Conservation (phyloP, 2,888 invertebrate species). For the Macaria liturata region DNA sequence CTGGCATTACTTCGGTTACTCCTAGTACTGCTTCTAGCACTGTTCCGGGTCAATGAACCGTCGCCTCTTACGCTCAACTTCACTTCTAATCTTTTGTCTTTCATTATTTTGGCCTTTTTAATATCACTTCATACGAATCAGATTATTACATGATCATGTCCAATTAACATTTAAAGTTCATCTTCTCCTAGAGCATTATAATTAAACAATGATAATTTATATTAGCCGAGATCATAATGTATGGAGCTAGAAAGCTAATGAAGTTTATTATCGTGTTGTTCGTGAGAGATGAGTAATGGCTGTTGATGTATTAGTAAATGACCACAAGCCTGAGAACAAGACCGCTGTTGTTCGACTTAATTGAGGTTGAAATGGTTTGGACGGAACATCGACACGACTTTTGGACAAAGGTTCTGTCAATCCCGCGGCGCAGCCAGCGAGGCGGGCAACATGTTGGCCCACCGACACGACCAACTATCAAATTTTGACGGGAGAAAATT, state of each 20-base stretch:
- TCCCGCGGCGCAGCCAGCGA: constrained; percentile 38
- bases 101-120: constrained; percentile 53
- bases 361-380: constrained; percentile 68
- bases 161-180: constrained; percentile 10
- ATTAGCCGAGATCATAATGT: constrained; percentile 49
- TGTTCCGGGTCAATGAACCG: constrained; percentile 69
- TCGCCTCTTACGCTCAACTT: constrained; percentile 77
- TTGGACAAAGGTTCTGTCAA: constrained; percentile 68
- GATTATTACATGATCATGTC: neutral
- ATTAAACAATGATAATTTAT: constrained; percentile 35
- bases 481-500: constrained; percentile 60
- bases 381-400: constrained; percentile 62
- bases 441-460: constrained; percentile 44
- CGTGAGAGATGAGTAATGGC: constrained; percentile 68
- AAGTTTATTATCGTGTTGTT: constrained; percentile 55
- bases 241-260: constrained; percentile 67
- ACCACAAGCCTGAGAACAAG: constrained; percentile 65
- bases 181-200: constrained; percentile 22
- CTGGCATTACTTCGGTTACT: constrained; percentile 69
- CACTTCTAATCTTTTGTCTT: constrained; percentile 76
- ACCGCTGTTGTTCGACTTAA: constrained; percentile 62
- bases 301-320: constrained; percentile 65
- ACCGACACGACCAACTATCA: constrained; percentile 54
- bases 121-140: constrained; percentile 1
- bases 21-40: constrained; percentile 66